Conservation (phyloP, 2,113 vertebrate genomes). For the Diadophis punctatus region DNA sequence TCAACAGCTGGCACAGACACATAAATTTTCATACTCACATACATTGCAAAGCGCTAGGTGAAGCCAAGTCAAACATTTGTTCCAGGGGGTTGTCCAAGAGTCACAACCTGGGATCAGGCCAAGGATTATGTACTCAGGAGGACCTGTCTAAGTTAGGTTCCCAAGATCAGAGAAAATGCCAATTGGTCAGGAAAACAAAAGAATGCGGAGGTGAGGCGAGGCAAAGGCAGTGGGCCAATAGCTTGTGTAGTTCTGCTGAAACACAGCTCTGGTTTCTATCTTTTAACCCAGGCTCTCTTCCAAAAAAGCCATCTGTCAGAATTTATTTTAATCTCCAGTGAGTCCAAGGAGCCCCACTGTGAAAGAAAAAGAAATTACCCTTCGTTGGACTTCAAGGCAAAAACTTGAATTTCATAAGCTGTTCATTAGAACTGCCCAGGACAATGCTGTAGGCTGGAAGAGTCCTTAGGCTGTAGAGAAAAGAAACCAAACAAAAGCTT, state of each 20-base stretch:
- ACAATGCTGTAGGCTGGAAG: background rate
- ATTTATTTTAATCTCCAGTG: constrained; percentile 5
- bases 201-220: background rate
- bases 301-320: background rate
- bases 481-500: background rate
- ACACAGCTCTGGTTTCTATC: constrained; percentile 10
- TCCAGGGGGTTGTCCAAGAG: constrained; percentile 4
- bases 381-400: background rate
- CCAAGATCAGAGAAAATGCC: background rate
- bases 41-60: background rate
- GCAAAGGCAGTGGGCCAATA: background rate
- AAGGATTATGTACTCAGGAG: background rate
- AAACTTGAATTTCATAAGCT: background rate
- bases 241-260: background rate
- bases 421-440: background rate
- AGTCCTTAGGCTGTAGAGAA: background rate
- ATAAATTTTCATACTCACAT: background rate
- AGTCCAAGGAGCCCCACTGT: background rate
- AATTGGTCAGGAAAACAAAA: background rate
- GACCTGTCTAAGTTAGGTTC: background rate
- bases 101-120: background rate
- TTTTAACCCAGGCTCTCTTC: background rate
- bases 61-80: background rate
- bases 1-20: background rate
- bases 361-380: background rate